Conservation (phyloP, 2,888 invertebrate species). For the Dendrolimus houi region DNA sequence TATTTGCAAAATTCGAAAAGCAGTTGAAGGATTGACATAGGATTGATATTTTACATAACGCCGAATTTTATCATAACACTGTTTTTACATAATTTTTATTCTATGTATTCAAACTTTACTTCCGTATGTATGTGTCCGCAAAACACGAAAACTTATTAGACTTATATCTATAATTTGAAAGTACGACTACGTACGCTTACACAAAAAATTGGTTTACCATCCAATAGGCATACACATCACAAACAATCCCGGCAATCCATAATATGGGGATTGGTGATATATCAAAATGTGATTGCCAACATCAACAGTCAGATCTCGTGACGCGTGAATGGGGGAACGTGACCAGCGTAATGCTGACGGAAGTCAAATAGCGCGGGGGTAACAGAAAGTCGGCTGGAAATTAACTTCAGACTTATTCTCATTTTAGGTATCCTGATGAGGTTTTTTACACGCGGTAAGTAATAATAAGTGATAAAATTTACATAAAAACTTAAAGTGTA, state of each 20-base stretch:
- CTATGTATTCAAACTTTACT: too few relatives aligned
- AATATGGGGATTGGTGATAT: conserved; percentile 15
- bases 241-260: neutral
- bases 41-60: too few relatives aligned
- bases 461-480: too few relatives aligned
- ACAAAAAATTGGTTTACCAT: neutral
- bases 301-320: conserved; percentile 31
- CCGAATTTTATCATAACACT: too few relatives aligned
- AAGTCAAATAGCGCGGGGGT: neutral
- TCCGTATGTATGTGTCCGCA: too few relatives aligned
- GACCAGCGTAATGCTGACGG: conserved; percentile 20
- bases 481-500: too few relatives aligned
- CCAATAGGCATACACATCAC: neutral
- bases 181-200: neutral
- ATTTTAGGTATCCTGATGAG: neutral
- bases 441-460: too few relatives aligned
- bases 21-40: too few relatives aligned
- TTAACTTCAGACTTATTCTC: neutral
- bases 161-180: neutral
- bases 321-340: conserved; percentile 32
- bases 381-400: neutral
- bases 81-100: too few relatives aligned
- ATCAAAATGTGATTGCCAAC: conserved; percentile 19
- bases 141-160: too few relatives aligned
- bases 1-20: too few relatives aligned